Evolutionary conservation across 2,888 invertebrate species (phyloP), one percentile per base, ranked within the genome.

Genomic region (Tachystola acroxantha): DNA sequence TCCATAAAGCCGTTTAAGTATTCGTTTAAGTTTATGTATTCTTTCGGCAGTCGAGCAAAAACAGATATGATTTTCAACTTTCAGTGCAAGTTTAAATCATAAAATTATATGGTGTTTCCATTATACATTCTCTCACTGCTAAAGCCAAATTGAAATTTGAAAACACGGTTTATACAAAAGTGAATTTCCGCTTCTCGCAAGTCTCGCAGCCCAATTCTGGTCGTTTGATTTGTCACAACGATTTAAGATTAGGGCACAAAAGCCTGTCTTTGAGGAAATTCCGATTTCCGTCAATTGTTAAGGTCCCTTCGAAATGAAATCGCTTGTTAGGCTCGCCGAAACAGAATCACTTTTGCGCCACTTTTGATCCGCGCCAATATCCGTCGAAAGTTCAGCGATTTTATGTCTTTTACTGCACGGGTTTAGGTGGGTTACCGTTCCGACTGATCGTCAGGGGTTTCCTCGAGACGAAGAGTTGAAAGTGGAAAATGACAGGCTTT

Each of bases 281-380:
- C 57, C 67, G 65, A 72, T 76, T 76, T 78, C 76, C 78, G 71
- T 46, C 72, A 63, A 72, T 74, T 71, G 69, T 65, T 53, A 63
- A 62, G 69, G 68, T 59, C 60, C 56, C 55, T 56, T 55, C 50
- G 55, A 57, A 76, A 74, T 66, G 64, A 64, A 67, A 72, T 76
- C 71, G 67, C 65, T 72, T 61, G 69, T 61, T 62, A 65, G 59
- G 58, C 50, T 61, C 53, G 48, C 50, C 57, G 61, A 64, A 69
- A 70, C 64, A 64, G 67, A 73, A 72, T 71, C 70, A 69, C 67
- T 74, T 73, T 76, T 68, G 67, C 65, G 67, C 59, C 71, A 66
- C 64, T 68, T 64, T 57, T 57, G 53, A 59, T 57, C 50, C 52
- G 57, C 47, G 46, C 47, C 60, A 63, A 66, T 64, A 69, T 67